Conservation (phyloP, 2,113 vertebrate species). For the Nibea coibor region DNA sequence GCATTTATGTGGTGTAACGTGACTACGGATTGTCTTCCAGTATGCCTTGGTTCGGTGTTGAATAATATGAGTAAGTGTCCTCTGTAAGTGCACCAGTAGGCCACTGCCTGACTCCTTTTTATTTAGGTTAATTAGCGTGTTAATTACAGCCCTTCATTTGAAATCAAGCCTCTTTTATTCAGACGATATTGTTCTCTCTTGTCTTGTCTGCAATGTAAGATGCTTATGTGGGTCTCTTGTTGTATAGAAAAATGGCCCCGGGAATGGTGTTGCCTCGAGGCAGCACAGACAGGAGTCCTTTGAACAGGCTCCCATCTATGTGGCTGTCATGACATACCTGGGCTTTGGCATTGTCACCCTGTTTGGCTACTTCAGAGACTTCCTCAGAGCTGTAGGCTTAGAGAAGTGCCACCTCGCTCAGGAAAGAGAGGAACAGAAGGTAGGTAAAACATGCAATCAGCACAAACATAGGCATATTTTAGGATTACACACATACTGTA, state of each 20-base stretch:
- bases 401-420: conserved; percentile 89
- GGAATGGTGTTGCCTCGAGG: conserved; percentile 75
- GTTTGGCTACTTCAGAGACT: conserved; percentile 95
- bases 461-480: conserved; percentile 28
- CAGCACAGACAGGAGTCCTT: conserved; percentile 83
- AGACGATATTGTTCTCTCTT: conserved; percentile 27
- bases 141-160: conserved; percentile 1
- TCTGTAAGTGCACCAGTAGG: background rate
- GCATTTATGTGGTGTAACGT: background rate
- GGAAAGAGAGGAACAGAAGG: conserved; percentile 94
- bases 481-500: conserved; percentile 12
- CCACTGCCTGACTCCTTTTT: conserved; percentile 8
- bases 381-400: conserved; percentile 90
- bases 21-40: background rate
- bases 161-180: conserved; percentile 18
- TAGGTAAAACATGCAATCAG: conserved; percentile 71
- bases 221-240: conserved; percentile 57
- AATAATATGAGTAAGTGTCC: background rate
- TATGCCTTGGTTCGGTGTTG: background rate
- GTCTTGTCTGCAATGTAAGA: conserved; percentile 36
- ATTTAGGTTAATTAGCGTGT: conserved; percentile 19
- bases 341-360: conserved; percentile 91
- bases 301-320: conserved; percentile 92
- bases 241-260: conserved; percentile 86
- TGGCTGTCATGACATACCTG: conserved; percentile 91